Conservation (phyloP, 2,888 invertebrate species). For the Caenorhabditis sulstoni region DNA sequence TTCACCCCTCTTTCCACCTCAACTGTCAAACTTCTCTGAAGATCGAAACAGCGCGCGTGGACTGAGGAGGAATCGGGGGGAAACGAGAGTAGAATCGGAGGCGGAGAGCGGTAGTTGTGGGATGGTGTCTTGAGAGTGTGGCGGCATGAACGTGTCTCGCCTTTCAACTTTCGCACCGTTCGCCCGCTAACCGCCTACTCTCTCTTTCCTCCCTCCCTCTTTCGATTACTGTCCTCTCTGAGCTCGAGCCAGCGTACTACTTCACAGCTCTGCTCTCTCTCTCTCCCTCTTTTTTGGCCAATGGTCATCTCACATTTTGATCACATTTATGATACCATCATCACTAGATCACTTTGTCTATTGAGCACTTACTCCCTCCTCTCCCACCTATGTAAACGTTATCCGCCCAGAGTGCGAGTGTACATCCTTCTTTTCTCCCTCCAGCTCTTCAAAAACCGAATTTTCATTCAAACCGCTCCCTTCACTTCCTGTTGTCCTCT, state of each 20-base stretch:
- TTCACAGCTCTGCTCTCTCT: background rate
- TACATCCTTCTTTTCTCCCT: no score
- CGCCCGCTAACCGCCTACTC: slow-evolving; percentile 11
- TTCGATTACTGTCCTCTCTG: background rate
- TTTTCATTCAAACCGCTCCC: no score
- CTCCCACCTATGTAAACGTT: no score
- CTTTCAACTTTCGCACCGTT: slow-evolving; percentile 53
- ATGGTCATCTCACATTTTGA: no score
- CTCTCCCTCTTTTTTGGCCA: no score
- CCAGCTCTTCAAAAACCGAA: no score
- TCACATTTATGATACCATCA: no score
- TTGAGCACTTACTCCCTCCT: no score
- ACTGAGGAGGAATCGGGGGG: slow-evolving; percentile 15
- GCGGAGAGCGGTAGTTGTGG: slow-evolving; percentile 24
- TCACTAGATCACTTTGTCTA: no score
- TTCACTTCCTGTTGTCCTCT: no score
- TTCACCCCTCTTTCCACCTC: slow-evolving; percentile 46
- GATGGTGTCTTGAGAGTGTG: slow-evolving; percentile 17
- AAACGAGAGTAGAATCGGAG: slow-evolving; percentile 37
- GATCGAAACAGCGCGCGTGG: slow-evolving; percentile 49
- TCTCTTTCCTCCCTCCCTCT: background rate
- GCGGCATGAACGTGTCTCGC: slow-evolving; percentile 47
- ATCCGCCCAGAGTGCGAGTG: no score
- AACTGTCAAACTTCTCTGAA: background rate
- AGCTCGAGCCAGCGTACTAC: background rate